A percentile compares a stretch with the other conserved stretches of the same genome.
Evolutionary conservation across 1,140 invertebrate genomes (phyloP).

Genomic region (Hycleus cichorii): DNA sequence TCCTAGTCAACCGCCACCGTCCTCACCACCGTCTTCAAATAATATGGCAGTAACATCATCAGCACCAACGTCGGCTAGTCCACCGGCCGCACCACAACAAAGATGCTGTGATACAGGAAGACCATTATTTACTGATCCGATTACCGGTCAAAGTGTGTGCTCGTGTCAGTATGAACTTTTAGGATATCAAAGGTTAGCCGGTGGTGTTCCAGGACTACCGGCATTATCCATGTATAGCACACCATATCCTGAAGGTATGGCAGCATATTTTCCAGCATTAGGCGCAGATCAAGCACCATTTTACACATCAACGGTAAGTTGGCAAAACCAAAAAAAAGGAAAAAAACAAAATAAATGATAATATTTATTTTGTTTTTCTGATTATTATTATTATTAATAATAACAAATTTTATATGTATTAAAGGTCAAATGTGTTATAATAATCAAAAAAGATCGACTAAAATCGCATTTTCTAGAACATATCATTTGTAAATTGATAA

Average conservation of each 20-base stretch:
- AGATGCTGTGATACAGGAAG: constrained; percentile 88
- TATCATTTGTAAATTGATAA: too few species aligned
- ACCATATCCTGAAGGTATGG: constrained; percentile 68
- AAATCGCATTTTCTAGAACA: too few species aligned
- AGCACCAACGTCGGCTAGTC: constrained; percentile 43
- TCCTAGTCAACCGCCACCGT: constrained; percentile 46
- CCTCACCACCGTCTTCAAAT: constrained; percentile 44
- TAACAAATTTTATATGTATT: too few species aligned
- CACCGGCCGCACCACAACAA: constrained; percentile 42
- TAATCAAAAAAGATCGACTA: too few species aligned
- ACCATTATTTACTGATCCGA: constrained; percentile 84
- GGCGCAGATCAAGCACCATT: constrained; percentile 74
- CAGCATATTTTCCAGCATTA: constrained; percentile 72
- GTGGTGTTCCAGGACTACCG: constrained; percentile 48
- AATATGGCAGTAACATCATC: constrained; percentile 50
- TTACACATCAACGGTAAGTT: constrained; percentile 72
- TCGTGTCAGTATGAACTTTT: constrained; percentile 82
- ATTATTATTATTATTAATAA: not conserved
- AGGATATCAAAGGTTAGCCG: constrained; percentile 67
- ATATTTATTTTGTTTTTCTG: not conserved
- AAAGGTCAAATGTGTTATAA: too few species aligned
- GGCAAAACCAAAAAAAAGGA: too few species aligned
- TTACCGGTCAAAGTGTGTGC: constrained; percentile 87
- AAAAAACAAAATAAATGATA: not conserved
- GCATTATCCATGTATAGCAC: constrained; percentile 67